phyloP scores from a whole-genome alignment of 92 coral and sea anemone species.

The Heliopora coerulea region DNA sequence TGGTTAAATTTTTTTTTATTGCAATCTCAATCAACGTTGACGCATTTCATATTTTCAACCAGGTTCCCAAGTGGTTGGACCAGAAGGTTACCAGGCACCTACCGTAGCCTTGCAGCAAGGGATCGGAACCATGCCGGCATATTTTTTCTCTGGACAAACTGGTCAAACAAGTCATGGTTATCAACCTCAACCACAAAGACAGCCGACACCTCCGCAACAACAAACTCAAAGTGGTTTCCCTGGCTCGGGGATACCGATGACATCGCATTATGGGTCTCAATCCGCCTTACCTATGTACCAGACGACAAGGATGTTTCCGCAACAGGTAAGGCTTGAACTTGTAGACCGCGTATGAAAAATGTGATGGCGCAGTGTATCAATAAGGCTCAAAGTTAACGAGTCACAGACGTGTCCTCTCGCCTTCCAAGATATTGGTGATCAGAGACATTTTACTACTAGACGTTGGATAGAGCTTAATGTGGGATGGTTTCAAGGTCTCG shows the following conservation, averaged over 20 bases:
- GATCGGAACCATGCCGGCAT: slow-evolving; percentile 5
- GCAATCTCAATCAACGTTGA: too few relatives aligned
- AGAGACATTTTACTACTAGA: too few relatives aligned
- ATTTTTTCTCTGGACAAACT: slow-evolving; percentile 23
- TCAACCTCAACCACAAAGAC: slow-evolving; percentile 26
- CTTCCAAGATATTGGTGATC: too few relatives aligned
- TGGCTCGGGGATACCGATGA: slow-evolving; percentile 5
- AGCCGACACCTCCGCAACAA: slow-evolving; percentile 25
- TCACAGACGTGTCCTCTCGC: too few relatives aligned
- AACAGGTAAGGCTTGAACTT: not conserved
- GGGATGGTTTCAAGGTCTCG: too few relatives aligned
- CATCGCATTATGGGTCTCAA: slow-evolving; percentile 3
- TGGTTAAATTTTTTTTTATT: too few relatives aligned
- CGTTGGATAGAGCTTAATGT: too few relatives aligned
- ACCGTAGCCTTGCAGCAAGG: slow-evolving; percentile 18
- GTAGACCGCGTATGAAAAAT: too few relatives aligned
- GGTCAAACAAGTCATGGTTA: slow-evolving; percentile 13
- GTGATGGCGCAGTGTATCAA: too few relatives aligned
- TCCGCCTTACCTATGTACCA: slow-evolving; percentile 15
- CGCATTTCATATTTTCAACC: too few relatives aligned
- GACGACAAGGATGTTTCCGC: slow-evolving; percentile 11
- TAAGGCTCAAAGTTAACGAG: too few relatives aligned
- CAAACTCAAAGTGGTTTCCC: slow-evolving; percentile 23
- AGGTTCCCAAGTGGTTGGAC: slow-evolving; percentile 76
- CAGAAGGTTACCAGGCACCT: slow-evolving; percentile 60